phyloP scores from a whole-genome alignment of 2,113 vertebrate genomes.

The Pica pica region DNA sequence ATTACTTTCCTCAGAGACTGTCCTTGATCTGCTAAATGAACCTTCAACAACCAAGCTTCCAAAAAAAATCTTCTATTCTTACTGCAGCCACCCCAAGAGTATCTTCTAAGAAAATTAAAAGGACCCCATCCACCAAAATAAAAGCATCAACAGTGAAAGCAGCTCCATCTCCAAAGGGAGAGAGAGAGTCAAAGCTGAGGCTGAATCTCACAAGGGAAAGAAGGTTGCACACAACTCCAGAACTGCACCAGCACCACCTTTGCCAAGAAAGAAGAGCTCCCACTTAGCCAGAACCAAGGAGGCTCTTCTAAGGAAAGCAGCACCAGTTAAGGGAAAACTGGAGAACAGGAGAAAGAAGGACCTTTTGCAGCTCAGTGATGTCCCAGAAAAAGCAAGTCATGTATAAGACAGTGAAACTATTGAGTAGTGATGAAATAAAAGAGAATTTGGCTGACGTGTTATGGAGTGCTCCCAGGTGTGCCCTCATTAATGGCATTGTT shows the following conservation, averaged over 20 bases:
- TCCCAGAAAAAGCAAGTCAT: neutral
- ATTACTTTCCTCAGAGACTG: constrained; percentile 57
- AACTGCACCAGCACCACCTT: neutral
- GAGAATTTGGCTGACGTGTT: neutral
- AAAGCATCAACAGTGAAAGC: neutral
- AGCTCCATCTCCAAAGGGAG: neutral
- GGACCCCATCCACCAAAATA: neutral
- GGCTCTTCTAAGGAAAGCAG: neutral
- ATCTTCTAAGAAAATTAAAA: neutral
- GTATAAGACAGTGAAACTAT: neutral
- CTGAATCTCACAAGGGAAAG: neutral
- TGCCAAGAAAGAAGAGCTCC: neutral
- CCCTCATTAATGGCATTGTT: neutral
- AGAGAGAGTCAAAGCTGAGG: neutral
- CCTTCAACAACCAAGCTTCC: neutral
- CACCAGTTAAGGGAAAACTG: neutral
- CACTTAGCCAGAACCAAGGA: neutral
- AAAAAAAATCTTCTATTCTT: neutral
- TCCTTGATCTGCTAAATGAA: constrained; percentile 59
- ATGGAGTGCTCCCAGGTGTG: neutral
- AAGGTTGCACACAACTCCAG: neutral
- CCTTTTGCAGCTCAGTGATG: neutral
- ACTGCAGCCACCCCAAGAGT: neutral
- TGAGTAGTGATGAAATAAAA: neutral
- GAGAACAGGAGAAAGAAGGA: neutral